Percentiles rank a stretch among this genome's conserved stretches.
These are phyloP conservation scores for Mola mola DNA, from an alignment of 2,113 vertebrate genomes.

Conservation along the genomic window DNA sequence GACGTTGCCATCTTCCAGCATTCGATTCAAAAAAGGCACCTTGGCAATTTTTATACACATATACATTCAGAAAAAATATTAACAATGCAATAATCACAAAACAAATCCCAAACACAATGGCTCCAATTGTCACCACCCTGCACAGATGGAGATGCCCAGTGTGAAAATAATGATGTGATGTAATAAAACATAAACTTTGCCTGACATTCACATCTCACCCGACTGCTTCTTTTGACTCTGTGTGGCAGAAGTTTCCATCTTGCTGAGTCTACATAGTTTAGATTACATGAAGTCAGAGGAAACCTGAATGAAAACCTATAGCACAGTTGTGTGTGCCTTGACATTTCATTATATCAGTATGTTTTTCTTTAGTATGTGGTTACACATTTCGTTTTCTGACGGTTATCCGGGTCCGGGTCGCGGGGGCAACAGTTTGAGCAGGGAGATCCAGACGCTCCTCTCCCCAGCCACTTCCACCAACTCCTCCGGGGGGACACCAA, in stretches of 20 bases:
- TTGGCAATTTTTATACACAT: no score
- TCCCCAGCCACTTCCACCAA: no score
- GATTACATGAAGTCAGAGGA: slow-evolving; percentile 47
- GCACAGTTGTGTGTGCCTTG: slow-evolving; percentile 26
- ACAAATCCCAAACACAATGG: not conserved
- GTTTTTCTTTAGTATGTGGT: slow-evolving; percentile 58
- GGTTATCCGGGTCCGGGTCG: no score
- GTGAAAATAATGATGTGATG: slow-evolving; percentile 34
- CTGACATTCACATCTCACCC: slow-evolving; percentile 28
- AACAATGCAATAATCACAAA: not conserved
- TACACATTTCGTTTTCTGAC: no score
- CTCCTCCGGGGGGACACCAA: no score
- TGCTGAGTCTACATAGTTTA: slow-evolving; percentile 46
- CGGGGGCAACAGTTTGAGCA: no score
- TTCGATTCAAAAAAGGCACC: no score
- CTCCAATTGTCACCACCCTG: not conserved
- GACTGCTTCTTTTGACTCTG: slow-evolving; percentile 25
- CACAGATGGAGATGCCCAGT: not conserved
- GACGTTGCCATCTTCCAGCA: no score
- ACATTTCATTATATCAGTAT: slow-evolving; percentile 31
- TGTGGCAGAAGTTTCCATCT: slow-evolving; percentile 42
- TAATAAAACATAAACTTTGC: slow-evolving; percentile 32
- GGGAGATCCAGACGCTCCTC: no score
- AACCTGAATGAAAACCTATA: slow-evolving; percentile 38
- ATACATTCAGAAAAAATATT: no score